Conservation (phyloP, 2,113 vertebrate species). For the Proterorhinus semilunaris region DNA sequence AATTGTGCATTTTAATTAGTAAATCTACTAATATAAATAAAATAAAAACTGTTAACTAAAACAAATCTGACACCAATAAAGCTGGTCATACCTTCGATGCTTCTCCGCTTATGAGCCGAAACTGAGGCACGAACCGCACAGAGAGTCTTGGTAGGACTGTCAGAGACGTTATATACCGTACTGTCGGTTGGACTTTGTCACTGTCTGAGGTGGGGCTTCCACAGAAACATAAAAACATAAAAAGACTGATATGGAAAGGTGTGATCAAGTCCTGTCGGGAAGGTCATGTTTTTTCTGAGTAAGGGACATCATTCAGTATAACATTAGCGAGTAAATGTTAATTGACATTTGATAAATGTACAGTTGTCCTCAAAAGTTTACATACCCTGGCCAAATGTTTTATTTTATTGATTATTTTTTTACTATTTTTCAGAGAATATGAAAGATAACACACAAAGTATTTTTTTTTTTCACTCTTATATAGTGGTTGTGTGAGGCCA, state of each 20-base stretch:
- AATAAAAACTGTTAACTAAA: too few species aligned
- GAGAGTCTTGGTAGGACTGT: too few species aligned
- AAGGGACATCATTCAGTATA: not conserved
- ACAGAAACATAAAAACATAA: not conserved
- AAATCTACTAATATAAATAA: not conserved
- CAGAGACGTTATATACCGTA: not conserved
- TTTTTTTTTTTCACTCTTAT: too few species aligned
- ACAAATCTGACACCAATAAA: not conserved
- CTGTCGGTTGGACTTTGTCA: not conserved
- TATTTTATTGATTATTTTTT: too few species aligned
- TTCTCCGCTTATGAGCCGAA: not conserved
- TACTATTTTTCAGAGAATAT: too few species aligned
- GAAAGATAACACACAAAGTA: too few species aligned
- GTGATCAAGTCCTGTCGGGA: not conserved
- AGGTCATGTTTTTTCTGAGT: not conserved
- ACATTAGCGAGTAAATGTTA: too few species aligned
- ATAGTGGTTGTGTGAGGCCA: too few species aligned
- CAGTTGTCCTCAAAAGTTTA: too few species aligned
- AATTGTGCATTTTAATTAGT: too few species aligned
- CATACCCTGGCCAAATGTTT: too few species aligned
- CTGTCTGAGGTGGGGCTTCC: not conserved
- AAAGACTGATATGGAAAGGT: not conserved
- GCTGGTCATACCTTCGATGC: conserved; percentile 21
- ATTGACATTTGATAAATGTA: too few species aligned
- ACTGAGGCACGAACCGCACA: not conserved